These are phyloP conservation scores for Chloroceryle amazona DNA, from an alignment of 2,797 vertebrate genomes.

Conservation along the genomic window DNA sequence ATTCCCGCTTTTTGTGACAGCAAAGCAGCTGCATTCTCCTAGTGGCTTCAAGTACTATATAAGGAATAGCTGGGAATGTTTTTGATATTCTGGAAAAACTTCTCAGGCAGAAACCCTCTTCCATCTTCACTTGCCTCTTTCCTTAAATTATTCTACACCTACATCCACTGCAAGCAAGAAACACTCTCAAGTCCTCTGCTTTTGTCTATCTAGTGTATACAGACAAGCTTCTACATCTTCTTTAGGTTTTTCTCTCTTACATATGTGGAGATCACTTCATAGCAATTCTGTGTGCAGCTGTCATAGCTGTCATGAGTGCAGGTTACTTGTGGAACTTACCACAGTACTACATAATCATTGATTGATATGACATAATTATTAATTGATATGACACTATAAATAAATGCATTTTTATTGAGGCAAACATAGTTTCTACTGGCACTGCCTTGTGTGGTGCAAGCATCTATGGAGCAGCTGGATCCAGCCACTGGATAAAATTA, in stretches of 20 bases:
- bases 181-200: background rate
- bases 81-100: background rate
- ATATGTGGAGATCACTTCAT: fast-evolving
- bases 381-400: background rate
- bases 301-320: background rate
- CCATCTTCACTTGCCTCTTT: background rate
- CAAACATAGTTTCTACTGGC: background rate
- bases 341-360: background rate
- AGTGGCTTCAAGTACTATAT: background rate
- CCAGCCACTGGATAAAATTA: background rate
- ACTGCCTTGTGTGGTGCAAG: background rate
- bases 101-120: background rate
- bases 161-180: background rate
- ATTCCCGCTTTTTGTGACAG: background rate
- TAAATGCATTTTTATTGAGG: background rate
- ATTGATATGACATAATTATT: background rate
- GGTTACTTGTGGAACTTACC: background rate
- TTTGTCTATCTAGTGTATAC: background rate
- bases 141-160: background rate
- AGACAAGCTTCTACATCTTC: background rate
- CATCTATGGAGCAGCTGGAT: background rate
- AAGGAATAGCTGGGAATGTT: background rate
- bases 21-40: background rate
- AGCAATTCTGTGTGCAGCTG: background rate
- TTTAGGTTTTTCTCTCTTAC: background rate